Percentiles rank a stretch among this genome's conserved stretches.
phyloP scores from a whole-genome alignment of 1,140 invertebrate genomes.

The Trachelipus rathkii region DNA sequence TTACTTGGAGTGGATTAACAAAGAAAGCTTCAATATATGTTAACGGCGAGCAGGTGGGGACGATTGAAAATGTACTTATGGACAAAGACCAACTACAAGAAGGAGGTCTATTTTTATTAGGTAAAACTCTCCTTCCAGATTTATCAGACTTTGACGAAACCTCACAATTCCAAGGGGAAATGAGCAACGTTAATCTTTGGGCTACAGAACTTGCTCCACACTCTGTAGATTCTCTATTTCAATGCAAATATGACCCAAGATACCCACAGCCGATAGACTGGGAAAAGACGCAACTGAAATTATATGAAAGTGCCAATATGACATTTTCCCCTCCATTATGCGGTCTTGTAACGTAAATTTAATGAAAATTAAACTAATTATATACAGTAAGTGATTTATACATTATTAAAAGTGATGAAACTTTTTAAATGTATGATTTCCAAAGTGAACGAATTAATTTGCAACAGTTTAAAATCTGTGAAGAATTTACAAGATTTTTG shows the following conservation, averaged over 20 bases:
- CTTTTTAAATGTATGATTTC: no score
- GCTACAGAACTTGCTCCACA: conserved; percentile 14
- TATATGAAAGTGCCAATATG: conserved; percentile 37
- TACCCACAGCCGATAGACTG: conserved; percentile 31
- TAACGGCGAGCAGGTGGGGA: conserved; percentile 19
- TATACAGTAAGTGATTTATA: no score
- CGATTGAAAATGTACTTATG: conserved; percentile 17
- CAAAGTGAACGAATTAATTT: no score
- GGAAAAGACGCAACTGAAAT: conserved; percentile 31
- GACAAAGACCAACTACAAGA: conserved; percentile 12
- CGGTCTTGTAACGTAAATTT: conserved; percentile 30
- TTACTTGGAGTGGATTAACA: conserved; percentile 21
- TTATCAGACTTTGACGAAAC: conserved; percentile 40
- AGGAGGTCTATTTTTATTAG: conserved; percentile 22
- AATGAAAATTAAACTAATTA: no score
- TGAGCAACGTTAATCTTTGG: conserved; percentile 40
- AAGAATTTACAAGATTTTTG: no score
- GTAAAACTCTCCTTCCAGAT: conserved; percentile 36
- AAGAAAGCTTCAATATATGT: conserved; percentile 18
- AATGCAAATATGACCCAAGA: conserved; percentile 19
- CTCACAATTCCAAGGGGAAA: conserved; percentile 42
- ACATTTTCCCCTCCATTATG: conserved; percentile 25
- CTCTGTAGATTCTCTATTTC: conserved; percentile 26
- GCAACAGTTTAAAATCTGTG: no score
- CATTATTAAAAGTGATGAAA: no score